Evolutionary conservation across 2,888 invertebrate species (phyloP).

Genomic region (Acanthosepion esculentum): DNA sequence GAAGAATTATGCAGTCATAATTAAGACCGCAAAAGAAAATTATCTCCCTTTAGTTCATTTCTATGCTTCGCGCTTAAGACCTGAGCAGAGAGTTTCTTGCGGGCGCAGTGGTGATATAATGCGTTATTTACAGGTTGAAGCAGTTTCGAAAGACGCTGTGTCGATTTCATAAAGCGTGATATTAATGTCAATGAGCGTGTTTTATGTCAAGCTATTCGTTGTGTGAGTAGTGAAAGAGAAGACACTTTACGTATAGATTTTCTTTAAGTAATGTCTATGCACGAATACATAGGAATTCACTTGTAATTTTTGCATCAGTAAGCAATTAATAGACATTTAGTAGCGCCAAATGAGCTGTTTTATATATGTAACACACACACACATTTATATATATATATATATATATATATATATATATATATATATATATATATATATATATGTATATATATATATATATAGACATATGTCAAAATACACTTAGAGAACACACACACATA

Average conservation of each 20-base stretch:
- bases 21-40: neutral
- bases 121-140: neutral
- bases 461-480: too few relatives aligned
- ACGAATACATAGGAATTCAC: neutral
- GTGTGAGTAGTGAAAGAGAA: neutral
- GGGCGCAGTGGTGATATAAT: neutral
- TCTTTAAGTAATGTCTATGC: neutral
- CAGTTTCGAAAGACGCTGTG: neutral
- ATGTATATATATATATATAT: too few relatives aligned
- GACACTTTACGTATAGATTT: neutral
- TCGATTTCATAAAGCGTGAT: neutral
- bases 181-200: neutral
- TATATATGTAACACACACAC: too few relatives aligned
- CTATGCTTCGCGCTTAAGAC: neutral
- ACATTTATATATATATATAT: neutral
- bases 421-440: neutral
- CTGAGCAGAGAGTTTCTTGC: neutral
- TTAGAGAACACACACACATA: too few relatives aligned
- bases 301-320: neutral
- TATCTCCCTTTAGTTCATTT: neutral
- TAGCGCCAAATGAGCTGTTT: neutral
- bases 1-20: neutral
- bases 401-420: neutral
- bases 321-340: neutral
- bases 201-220: neutral